Conservation (phyloP, 30 jellyfish, hydroid and myxozoan genomes). For the Catostylus mosaicus region DNA sequence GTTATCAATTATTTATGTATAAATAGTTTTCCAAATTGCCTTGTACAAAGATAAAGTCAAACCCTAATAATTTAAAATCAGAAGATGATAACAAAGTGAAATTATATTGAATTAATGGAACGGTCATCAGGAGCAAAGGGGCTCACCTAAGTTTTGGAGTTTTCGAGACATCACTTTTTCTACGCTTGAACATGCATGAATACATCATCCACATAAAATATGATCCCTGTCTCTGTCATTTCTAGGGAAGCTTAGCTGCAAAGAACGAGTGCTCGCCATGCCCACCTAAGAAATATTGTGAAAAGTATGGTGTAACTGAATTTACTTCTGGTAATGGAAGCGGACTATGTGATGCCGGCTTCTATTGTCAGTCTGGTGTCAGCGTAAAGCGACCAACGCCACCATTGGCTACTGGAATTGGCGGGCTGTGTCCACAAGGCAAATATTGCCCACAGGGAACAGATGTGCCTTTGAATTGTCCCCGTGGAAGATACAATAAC, state of each 20-base stretch:
- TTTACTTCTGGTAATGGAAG: constrained; percentile 71
- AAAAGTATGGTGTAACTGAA: constrained; percentile 80
- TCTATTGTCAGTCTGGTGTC: constrained; percentile 83
- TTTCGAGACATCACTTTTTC: too few relatives aligned
- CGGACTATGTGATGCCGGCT: constrained; percentile 95
- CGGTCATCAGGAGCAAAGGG: too few relatives aligned
- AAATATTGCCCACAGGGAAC: constrained; percentile 94
- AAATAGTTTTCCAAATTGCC: too few relatives aligned
- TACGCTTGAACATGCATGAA: too few relatives aligned
- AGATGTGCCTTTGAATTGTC: constrained; percentile 82
- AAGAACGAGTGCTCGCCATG: constrained; percentile 85
- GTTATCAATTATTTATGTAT: too few relatives aligned
- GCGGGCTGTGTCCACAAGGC: constrained; percentile 98
- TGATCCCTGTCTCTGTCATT: too few relatives aligned
- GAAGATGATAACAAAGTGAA: too few relatives aligned
- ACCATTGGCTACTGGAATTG: constrained; percentile 77
- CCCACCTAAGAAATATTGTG: constrained; percentile 83
- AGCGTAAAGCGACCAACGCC: constrained; percentile 78
- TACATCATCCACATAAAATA: too few relatives aligned
- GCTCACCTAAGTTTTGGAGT: too few relatives aligned
- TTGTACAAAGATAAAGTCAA: too few relatives aligned
- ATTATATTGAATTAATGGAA: too few relatives aligned
- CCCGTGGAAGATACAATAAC: constrained; percentile 83
- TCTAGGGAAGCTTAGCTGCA: constrained; percentile 88
- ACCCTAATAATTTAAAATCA: too few relatives aligned